Conservation (phyloP, 2,113 vertebrate genomes). For the Nycticorax nycticorax region DNA sequence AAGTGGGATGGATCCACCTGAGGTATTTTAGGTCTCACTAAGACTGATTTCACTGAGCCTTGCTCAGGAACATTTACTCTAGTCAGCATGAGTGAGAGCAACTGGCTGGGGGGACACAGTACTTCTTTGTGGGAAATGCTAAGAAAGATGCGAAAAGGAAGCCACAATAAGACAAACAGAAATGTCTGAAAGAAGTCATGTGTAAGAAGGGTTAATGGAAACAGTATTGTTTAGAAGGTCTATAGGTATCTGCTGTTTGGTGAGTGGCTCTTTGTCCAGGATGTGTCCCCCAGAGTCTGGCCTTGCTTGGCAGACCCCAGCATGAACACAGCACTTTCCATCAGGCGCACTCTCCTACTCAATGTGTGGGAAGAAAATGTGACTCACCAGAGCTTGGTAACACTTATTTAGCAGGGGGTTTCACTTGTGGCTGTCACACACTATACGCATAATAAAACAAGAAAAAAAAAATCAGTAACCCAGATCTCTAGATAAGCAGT, state of each 20-base stretch:
- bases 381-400: slow-evolving; percentile 19
- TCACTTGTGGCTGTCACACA: neutral
- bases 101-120: neutral
- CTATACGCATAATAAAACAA: neutral
- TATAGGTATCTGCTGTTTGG: neutral
- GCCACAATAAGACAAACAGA: neutral
- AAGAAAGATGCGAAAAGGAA: neutral
- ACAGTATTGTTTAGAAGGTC: neutral
- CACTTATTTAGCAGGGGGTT: neutral
- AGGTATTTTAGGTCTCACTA: neutral
- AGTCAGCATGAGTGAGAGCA: neutral
- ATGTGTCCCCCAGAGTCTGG: neutral
- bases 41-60: neutral
- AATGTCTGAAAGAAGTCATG: neutral
- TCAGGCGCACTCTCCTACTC: neutral
- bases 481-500: neutral
- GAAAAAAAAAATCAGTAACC: neutral
- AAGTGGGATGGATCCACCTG: neutral
- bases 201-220: neutral
- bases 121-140: neutral
- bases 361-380: slow-evolving; percentile 4
- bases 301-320: neutral
- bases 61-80: neutral
- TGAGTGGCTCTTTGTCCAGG: neutral
- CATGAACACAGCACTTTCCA: neutral